Evolutionary conservation across 1,140 invertebrate species (phyloP).

Genomic region (Pogonomyrmex barbatus): DNA sequence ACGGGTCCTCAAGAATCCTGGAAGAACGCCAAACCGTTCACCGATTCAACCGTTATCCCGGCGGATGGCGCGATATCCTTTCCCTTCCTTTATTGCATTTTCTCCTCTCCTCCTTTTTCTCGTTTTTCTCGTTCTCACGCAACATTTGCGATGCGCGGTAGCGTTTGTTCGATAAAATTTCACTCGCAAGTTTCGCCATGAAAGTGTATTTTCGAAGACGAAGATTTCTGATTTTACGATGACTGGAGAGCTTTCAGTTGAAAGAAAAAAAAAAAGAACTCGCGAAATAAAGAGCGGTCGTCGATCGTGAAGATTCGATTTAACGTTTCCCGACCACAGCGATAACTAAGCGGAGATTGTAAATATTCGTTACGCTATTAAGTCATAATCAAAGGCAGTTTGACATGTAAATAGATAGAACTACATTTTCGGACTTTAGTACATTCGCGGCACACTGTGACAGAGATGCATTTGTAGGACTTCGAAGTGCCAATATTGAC

Average conservation of each 20-base stretch:
- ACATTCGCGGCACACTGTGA: not conserved
- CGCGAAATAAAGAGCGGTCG: not conserved
- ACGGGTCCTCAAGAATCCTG: constrained; percentile 91
- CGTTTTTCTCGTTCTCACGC: not conserved
- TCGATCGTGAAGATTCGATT: constrained; percentile 20
- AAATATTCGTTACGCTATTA: constrained; percentile 50
- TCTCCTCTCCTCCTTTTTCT: not conserved
- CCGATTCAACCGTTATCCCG: constrained; percentile 24
- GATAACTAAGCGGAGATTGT: not conserved
- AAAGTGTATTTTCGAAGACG: not conserved
- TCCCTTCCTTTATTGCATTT: not conserved
- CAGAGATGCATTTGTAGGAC: constrained; percentile 39
- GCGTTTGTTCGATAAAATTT: constrained; percentile 24
- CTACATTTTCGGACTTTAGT: constrained; percentile 54
- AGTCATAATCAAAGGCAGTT: constrained; percentile 41
- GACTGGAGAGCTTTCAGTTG: not conserved
- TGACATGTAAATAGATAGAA: constrained; percentile 46
- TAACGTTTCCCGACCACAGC: not conserved
- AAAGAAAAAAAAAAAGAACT: not conserved
- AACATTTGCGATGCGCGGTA: not conserved
- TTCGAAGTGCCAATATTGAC: constrained; percentile 55
- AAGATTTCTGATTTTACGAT: constrained; percentile 9
- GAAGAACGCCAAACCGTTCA: constrained; percentile 65
- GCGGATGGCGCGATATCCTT: constrained; percentile 24
- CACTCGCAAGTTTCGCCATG: not conserved